phyloP scores from a whole-genome alignment of 2,113 vertebrate species.

The Vidua macroura region DNA sequence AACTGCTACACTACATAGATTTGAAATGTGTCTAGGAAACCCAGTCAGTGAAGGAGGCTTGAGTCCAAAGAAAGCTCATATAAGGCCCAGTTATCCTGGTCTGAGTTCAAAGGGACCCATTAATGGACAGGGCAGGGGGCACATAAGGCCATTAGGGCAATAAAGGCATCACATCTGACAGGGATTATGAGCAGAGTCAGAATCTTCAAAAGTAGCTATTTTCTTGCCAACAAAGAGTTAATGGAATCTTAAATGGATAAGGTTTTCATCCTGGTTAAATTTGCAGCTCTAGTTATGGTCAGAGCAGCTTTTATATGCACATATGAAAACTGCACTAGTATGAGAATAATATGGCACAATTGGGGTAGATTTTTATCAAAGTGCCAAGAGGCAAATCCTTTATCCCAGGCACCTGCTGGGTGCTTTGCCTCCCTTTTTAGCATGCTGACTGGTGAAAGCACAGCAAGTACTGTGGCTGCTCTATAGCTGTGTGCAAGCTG shows the following conservation, averaged over 20 bases:
- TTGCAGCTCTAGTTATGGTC: neutral
- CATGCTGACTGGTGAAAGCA: neutral
- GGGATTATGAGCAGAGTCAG: neutral
- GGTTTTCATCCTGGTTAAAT: neutral
- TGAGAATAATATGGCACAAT: neutral
- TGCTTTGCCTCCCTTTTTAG: neutral
- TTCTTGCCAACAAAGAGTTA: neutral
- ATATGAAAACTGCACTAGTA: neutral
- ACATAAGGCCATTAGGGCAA: neutral
- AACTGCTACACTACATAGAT: neutral
- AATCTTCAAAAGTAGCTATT: neutral
- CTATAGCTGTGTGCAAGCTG: neutral
- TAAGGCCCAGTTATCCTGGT: neutral
- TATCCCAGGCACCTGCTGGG: neutral
- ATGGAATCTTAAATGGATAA: neutral
- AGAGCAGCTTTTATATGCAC: neutral
- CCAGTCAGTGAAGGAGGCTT: accelerated
- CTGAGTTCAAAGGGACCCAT: neutral
- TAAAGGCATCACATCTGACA: neutral
- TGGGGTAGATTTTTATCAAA: neutral
- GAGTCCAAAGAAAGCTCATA: neutral
- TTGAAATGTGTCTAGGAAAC: neutral
- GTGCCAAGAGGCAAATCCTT: neutral
- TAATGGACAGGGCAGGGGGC: accelerated
- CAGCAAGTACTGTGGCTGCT: neutral